Conservation (phyloP, 2,888 invertebrate genomes). For the Heterodera filipjevi region DNA sequence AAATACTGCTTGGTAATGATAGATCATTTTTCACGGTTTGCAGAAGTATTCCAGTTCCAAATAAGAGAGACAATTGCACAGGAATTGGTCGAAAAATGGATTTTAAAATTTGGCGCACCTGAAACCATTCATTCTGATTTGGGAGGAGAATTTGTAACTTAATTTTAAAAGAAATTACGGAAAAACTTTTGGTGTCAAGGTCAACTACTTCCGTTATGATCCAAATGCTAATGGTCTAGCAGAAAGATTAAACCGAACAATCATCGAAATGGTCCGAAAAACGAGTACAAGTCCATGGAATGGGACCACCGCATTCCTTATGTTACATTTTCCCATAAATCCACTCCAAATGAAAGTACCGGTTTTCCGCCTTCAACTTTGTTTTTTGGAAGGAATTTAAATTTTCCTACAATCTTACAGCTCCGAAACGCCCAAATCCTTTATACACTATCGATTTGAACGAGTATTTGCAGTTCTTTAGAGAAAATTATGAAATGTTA, state of each 20-base stretch:
- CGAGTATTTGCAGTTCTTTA: neutral
- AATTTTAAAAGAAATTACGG: neutral
- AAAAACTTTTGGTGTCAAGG: neutral
- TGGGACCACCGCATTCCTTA: neutral
- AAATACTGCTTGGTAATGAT: neutral
- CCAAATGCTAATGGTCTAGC: neutral
- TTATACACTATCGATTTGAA: neutral
- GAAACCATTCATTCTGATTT: too few relatives aligned
- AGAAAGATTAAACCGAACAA: neutral
- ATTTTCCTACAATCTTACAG: neutral
- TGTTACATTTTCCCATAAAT: neutral
- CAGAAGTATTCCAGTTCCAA: neutral
- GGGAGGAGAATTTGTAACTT: neutral
- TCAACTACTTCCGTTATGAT: neutral
- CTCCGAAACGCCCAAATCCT: neutral
- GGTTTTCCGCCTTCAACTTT: neutral
- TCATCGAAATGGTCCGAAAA: neutral
- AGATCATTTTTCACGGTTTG: neutral
- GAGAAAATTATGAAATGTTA: neutral
- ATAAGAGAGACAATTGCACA: too few relatives aligned
- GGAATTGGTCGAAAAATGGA: too few relatives aligned
- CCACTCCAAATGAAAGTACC: neutral
- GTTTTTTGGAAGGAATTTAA: neutral
- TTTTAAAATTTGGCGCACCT: too few relatives aligned
- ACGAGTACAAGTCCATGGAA: neutral